phyloP scores from a whole-genome alignment of 2,888 invertebrate genomes.

The Cremastobaeus sp. region DNA sequence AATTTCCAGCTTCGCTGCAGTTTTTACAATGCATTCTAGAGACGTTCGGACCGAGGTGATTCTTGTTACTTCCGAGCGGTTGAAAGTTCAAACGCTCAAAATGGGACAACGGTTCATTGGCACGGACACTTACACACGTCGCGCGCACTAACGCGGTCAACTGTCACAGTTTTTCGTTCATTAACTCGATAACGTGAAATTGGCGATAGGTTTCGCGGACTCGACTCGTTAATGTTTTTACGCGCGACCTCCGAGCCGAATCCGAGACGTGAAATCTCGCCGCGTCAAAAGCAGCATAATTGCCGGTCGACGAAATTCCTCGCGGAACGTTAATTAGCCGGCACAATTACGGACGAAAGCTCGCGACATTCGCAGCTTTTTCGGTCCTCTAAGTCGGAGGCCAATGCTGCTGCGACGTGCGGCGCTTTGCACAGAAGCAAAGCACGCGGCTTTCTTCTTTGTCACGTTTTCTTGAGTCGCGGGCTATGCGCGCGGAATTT shows the following conservation, averaged over 20 bases:
- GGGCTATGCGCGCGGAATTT: too few species aligned
- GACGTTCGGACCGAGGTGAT: slow-evolving; percentile 30
- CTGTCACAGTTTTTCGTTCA: slow-evolving; percentile 35
- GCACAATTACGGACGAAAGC: slow-evolving; percentile 37
- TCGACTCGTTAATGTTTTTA: too few species aligned
- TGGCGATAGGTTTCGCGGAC: slow-evolving; percentile 12
- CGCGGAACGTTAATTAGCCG: slow-evolving; percentile 36
- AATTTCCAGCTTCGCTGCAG: not conserved
- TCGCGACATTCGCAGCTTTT: slow-evolving; percentile 19
- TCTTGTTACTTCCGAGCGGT: slow-evolving; percentile 43
- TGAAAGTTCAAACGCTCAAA: slow-evolving; percentile 56
- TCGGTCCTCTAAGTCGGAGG: slow-evolving; percentile 24
- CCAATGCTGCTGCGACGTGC: slow-evolving; percentile 18
- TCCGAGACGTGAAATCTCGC: too few species aligned
- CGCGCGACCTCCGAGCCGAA: too few species aligned
- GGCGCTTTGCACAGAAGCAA: slow-evolving; percentile 9
- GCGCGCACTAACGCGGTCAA: not conserved
- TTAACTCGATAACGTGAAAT: slow-evolving; percentile 26
- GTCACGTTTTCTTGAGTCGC: slow-evolving; percentile 1
- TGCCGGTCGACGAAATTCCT: slow-evolving; percentile 20
- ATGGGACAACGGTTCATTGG: slow-evolving; percentile 56
- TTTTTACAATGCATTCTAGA: too few species aligned
- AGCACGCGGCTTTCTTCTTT: slow-evolving; percentile 5
- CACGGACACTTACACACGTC: slow-evolving; percentile 23
- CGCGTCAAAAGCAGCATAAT: slow-evolving; percentile 16